Conservation (phyloP, 1,140 invertebrate genomes). For the Pteromalus puparum region DNA sequence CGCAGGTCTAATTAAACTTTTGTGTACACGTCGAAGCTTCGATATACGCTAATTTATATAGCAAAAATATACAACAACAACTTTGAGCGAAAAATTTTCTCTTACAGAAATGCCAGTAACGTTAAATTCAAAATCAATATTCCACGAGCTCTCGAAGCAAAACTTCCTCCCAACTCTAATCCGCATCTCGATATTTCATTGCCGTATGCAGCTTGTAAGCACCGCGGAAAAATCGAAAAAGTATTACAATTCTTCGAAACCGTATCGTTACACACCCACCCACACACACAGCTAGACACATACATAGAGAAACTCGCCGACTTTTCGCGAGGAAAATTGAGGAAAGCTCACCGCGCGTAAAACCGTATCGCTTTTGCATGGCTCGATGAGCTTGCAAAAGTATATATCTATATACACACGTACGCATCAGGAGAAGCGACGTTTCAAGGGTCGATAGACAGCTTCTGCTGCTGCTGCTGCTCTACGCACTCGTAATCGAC, state of each 20-base stretch:
- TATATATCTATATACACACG: neutral
- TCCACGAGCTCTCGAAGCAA: neutral
- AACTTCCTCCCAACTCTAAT: neutral
- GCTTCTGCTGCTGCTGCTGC: neutral
- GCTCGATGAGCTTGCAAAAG: neutral
- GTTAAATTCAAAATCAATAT: neutral
- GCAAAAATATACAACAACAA: too few relatives aligned
- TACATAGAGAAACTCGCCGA: neutral
- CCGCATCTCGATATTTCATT: neutral
- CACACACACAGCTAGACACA: too few relatives aligned
- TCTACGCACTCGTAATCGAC: neutral
- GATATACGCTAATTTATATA: neutral
- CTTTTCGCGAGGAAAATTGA: slow-evolving; percentile 3
- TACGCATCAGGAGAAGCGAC: neutral
- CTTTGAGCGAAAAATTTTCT: too few relatives aligned
- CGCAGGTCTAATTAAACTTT: neutral
- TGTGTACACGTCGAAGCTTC: too few relatives aligned
- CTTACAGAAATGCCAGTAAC: neutral
- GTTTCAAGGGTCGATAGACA: slow-evolving; percentile 31
- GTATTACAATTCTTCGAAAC: neutral
- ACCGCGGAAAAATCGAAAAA: neutral
- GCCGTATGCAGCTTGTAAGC: neutral
- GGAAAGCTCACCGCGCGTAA: neutral
- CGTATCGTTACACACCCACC: neutral
- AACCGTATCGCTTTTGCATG: slow-evolving; percentile 22